Percentiles rank a stretch among this genome's conserved stretches.
Conservation (phyloP, 1,140 invertebrate species). For the Bilobella aurantiaca region DNA sequence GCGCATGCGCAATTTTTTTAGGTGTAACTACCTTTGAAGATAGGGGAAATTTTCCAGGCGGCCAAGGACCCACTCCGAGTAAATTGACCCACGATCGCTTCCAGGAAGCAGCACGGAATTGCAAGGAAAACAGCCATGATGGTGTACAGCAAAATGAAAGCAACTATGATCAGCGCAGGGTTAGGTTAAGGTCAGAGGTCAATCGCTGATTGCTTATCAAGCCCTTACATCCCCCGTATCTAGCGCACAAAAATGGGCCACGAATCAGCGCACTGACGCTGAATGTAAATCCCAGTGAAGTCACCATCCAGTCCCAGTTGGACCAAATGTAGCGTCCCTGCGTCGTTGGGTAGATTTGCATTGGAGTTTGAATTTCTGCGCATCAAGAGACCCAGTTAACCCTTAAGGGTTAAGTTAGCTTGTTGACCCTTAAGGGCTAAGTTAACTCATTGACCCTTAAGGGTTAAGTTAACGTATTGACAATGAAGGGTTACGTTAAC, state of each 20-base stretch:
- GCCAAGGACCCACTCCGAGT: slow-evolving; percentile 64
- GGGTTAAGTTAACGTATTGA: too few relatives aligned
- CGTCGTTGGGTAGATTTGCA: neutral
- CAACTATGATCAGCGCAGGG: slow-evolving; percentile 47
- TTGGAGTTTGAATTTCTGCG: neutral
- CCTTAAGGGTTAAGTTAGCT: neutral
- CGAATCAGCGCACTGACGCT: slow-evolving; percentile 23
- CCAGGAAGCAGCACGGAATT: slow-evolving; percentile 79
- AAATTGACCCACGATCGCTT: slow-evolving; percentile 75
- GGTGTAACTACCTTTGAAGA: slow-evolving; percentile 92
- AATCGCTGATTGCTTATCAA: neutral
- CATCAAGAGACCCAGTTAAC: neutral
- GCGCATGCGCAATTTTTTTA: slow-evolving; percentile 3
- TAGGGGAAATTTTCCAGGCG: slow-evolving; percentile 72
- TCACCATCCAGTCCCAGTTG: neutral
- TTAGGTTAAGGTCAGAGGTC: neutral
- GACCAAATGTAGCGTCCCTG: neutral
- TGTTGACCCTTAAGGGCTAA: too few relatives aligned
- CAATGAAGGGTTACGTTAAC: too few relatives aligned
- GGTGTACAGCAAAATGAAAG: slow-evolving; percentile 66
- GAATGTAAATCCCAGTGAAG: neutral
- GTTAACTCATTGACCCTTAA: too few relatives aligned
- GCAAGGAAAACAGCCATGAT: slow-evolving; percentile 66
- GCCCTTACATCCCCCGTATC: slow-evolving; percentile 57
- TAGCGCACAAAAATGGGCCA: slow-evolving; percentile 68